phyloP scores from a whole-genome alignment of 2,113 vertebrate genomes.

The Leptocoma aspasia region DNA sequence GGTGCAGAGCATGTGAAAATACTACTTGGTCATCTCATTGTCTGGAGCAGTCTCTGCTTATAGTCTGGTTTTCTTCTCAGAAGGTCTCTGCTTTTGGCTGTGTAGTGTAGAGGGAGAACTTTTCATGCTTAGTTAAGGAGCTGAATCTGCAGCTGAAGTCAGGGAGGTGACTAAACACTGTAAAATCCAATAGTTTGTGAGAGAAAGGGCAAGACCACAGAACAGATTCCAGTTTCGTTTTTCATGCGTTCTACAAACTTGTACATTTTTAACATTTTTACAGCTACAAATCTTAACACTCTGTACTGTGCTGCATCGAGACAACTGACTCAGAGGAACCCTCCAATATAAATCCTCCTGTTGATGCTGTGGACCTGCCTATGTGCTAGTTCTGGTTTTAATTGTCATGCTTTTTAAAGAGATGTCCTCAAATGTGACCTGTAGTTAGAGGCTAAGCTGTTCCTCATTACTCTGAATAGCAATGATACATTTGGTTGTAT shows the following conservation, averaged over 20 bases:
- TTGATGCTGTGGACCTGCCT: neutral
- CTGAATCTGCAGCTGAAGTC: neutral
- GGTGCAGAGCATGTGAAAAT: neutral
- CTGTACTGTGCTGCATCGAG: accelerated
- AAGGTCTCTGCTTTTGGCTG: neutral
- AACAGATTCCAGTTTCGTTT: neutral
- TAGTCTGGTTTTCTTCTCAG: neutral
- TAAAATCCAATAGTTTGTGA: neutral
- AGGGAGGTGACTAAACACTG: neutral
- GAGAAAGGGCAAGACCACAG: neutral
- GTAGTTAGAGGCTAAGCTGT: neutral
- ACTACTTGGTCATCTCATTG: neutral
- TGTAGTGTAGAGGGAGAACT: accelerated
- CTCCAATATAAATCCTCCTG: neutral
- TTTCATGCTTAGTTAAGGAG: neutral
- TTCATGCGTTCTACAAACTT: neutral
- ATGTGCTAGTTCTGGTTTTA: neutral
- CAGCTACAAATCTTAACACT: neutral
- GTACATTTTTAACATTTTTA: neutral
- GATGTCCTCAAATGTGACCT: neutral
- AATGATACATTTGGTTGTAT: neutral
- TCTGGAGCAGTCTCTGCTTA: neutral
- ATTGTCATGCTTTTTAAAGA: neutral
- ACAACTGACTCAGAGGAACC: neutral
- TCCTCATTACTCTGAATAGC: neutral